Evolutionary conservation across 2,797 vertebrate genomes (phyloP).

Genomic region (Calcarius lapponicus): DNA sequence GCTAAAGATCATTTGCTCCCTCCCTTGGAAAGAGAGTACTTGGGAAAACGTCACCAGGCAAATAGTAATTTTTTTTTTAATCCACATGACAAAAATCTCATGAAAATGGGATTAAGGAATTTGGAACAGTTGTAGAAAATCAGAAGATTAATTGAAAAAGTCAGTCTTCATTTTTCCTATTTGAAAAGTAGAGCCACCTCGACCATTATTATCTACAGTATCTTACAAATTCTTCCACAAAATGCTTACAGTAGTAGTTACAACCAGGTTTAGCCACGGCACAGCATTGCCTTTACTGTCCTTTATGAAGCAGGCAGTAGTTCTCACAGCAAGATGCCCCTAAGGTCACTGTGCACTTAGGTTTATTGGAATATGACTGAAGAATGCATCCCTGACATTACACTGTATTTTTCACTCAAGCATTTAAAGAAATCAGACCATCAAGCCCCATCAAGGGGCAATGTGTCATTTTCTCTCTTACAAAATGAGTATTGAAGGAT

Average conservation of each 20-base stretch:
- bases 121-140: not conserved
- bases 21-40: not conserved
- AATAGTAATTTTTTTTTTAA: not conserved
- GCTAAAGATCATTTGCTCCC: not conserved
- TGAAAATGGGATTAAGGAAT: not conserved
- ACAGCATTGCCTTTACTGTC: not conserved
- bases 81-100: not conserved
- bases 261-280: not conserved
- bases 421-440: not conserved
- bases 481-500: not conserved
- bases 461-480: not conserved
- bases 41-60: not conserved
- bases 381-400: not conserved
- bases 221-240: not conserved
- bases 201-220: not conserved
- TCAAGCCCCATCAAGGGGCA: not conserved
- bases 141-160: not conserved
- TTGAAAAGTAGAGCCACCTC: not conserved
- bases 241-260: not conserved
- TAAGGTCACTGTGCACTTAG: fast-evolving
- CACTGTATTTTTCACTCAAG: not conserved
- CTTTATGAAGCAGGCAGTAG: not conserved
- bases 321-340: not conserved
- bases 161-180: not conserved
- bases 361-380: not conserved